These are phyloP conservation scores for Dexiosoma caninum DNA, from an alignment of 2,888 invertebrate species.

Conservation along the genomic window DNA sequence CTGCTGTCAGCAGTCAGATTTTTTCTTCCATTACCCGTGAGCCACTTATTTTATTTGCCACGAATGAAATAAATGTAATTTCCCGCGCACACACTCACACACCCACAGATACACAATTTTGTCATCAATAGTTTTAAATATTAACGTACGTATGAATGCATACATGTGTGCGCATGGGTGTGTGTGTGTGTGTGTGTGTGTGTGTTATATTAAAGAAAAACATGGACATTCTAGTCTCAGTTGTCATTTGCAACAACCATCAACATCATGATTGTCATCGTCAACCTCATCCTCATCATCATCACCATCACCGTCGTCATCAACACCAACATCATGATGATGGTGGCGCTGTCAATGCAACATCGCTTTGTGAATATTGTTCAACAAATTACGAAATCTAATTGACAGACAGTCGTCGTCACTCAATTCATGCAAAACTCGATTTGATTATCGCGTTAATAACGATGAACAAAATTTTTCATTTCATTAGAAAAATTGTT, in stretches of 20 bases:
- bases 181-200: no score
- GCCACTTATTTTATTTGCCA: conserved; percentile 13
- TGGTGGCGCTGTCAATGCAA: conserved; percentile 8
- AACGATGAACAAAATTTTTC: conserved; percentile 24
- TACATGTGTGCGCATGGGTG: background rate
- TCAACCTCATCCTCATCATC: conserved; percentile 4
- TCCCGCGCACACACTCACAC: no score
- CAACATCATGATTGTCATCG: background rate
- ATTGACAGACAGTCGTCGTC: conserved; percentile 56
- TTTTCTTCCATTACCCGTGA: background rate
- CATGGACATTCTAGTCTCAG: background rate
- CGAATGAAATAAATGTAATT: conserved; percentile 53
- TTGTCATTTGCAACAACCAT: background rate
- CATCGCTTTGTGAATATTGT: conserved; percentile 53
- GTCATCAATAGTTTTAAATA: no score
- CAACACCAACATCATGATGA: conserved; percentile 15
- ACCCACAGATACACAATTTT: conserved; percentile 28
- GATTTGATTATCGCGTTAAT: conserved; percentile 49
- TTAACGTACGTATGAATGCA: background rate
- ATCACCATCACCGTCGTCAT: background rate
- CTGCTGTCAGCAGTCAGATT: background rate
- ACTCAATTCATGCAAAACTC: conserved; percentile 47
- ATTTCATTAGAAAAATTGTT: conserved; percentile 46
- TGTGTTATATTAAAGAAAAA: conserved; percentile 1
- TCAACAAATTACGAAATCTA: conserved; percentile 57